These are phyloP conservation scores for Drosophila acutilabella DNA, from an alignment of 2,888 invertebrate species.

Conservation along the genomic window DNA sequence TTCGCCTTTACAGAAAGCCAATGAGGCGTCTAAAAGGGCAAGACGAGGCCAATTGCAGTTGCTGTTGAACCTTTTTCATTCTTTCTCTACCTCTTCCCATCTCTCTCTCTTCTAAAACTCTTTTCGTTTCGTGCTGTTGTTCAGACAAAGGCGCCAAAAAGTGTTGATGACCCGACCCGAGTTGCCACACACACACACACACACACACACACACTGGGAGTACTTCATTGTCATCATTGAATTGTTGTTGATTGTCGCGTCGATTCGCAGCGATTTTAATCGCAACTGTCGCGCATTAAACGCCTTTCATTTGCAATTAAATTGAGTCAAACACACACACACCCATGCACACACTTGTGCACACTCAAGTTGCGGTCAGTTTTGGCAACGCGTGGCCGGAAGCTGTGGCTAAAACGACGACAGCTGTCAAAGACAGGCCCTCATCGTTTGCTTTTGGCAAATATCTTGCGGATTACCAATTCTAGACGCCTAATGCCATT, in stretches of 20 bases:
- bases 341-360: slow-evolving; percentile 15
- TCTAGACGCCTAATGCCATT: slow-evolving; percentile 80
- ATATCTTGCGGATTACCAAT: slow-evolving; percentile 81
- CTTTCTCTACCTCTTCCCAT: slow-evolving; percentile 14
- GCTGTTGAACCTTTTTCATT: slow-evolving; percentile 57
- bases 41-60: slow-evolving; percentile 72
- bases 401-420: slow-evolving; percentile 44
- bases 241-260: slow-evolving; percentile 68
- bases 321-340: slow-evolving; percentile 49
- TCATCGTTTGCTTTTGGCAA: slow-evolving; percentile 50
- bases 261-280: slow-evolving; percentile 77
- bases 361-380: slow-evolving; percentile 70
- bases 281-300: slow-evolving; percentile 70
- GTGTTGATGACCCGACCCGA: slow-evolving; percentile 68
- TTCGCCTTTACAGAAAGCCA: slow-evolving; percentile 66
- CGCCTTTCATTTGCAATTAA: slow-evolving; percentile 81
- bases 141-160: slow-evolving; percentile 65
- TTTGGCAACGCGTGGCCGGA: slow-evolving; percentile 67
- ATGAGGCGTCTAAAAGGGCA: slow-evolving; percentile 74
- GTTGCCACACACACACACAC: slow-evolving; percentile 1
- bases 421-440: slow-evolving; percentile 52
- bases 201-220: slow-evolving; percentile 4
- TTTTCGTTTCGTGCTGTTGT: slow-evolving; percentile 9
- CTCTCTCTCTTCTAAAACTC: slow-evolving; percentile 2
- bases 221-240: slow-evolving; percentile 72